phyloP scores from a whole-genome alignment of 2,888 invertebrate genomes.

The Lobophora halterata region DNA sequence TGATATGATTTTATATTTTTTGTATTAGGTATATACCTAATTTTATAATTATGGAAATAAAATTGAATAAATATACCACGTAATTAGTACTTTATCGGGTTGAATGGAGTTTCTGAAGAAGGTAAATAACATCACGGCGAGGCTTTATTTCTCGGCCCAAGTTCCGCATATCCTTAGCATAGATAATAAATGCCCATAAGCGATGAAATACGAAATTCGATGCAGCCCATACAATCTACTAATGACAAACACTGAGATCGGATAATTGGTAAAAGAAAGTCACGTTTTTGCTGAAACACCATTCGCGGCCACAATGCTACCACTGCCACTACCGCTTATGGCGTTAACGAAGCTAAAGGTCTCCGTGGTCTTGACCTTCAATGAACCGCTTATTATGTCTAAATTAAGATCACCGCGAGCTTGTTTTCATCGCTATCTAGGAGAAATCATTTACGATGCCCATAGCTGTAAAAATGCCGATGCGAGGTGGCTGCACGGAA shows the following conservation, averaged over 20 bases:
- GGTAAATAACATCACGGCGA: not conserved
- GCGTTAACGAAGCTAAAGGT: conserved; percentile 62
- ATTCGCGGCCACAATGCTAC: conserved; percentile 55
- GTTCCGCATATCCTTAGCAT: conserved; percentile 14
- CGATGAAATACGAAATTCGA: conserved; percentile 21
- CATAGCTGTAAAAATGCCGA: no score
- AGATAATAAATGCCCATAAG: conserved; percentile 18
- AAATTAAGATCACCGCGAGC: conserved; percentile 45
- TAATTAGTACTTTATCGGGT: not conserved
- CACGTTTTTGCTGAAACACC: conserved; percentile 59
- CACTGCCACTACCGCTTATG: conserved; percentile 60
- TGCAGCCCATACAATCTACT: conserved; percentile 21
- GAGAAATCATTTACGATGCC: conserved; percentile 18
- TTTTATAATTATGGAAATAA: no score
- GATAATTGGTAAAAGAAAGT: conserved; percentile 61
- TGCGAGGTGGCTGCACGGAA: conserved; percentile 11
- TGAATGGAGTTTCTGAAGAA: conserved; percentile 1
- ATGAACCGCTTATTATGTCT: conserved; percentile 53
- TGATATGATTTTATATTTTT: not conserved
- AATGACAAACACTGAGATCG: conserved; percentile 45
- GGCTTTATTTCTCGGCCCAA: not conserved
- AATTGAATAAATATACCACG: no score
- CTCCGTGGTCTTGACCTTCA: conserved; percentile 47
- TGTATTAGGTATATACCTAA: no score
- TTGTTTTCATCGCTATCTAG: conserved; percentile 27